Evolutionary conservation across 2,113 vertebrate genomes (phyloP), one percentile per base, ranked within the genome.

Genomic region (Empidonax traillii): DNA sequence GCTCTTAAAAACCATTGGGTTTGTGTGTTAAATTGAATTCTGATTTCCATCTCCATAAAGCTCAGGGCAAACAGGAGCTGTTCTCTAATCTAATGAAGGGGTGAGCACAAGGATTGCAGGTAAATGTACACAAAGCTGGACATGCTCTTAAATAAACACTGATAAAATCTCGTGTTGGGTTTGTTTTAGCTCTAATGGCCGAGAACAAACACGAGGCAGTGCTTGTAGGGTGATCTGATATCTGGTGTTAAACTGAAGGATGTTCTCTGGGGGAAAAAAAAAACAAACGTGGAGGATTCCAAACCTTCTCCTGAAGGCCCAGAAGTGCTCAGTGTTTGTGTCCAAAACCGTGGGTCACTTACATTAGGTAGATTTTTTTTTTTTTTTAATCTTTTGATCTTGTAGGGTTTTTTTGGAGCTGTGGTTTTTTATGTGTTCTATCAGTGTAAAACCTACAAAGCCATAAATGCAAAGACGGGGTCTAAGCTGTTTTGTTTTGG

Each of bases 371-470:
- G 25, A 1, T 25, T 30, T 15, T 74, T 23, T 10, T 78, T 22
- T 9, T 24, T 41, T 20, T 18, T n/a, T n/a, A n/a, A n/a, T n/a
- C n/a, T n/a, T n/a, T 35, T 35, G 11, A 9, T 74, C 55, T 3
- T 3, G 6, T 5, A 21, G 35, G 3, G 3, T 43, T 52, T 89
- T 51, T 52, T 21, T 58, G 68, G 49, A 59, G 63, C 39, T 55
- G 33, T 39, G 1, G 27, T 67, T 68, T 33, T 84, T 4, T 0
- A 0, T 6, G 25, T 17, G 17, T 46, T 61, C 11, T 51, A 0
- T 17, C 2, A 2, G 6, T n/a, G 2, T 5, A 4, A 41, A 77
- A 31, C 1, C 16, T 25, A 3, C 43, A 37, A 2, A 43, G 4
- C 41, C 27, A 2, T 5, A 11, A 22, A 27, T 28, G 31, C 73